Evolutionary conservation across 2,113 vertebrate genomes (phyloP).

Genomic region (Tupaia tana): DNA sequence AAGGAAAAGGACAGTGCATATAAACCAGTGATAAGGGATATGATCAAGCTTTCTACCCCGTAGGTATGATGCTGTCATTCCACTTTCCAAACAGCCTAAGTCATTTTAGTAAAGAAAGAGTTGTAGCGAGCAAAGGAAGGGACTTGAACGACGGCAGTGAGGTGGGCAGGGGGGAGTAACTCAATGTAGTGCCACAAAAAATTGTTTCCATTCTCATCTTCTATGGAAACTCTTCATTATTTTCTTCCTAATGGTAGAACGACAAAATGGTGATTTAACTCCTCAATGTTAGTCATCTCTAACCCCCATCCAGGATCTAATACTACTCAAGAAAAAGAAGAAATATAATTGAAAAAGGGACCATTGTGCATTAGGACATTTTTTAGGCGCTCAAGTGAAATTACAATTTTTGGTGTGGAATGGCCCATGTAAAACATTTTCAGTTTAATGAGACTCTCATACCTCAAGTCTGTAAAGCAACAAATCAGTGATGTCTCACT

Average conservation of each 20-base stretch:
- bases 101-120: not conserved
- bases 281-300: not conserved
- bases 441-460: not conserved
- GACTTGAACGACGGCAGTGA: not conserved
- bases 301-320: not conserved
- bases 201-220: not conserved
- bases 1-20: not conserved
- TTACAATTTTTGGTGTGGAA: not conserved
- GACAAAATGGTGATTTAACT: not conserved
- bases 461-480: slow-evolving; percentile 40
- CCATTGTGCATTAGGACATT: not conserved
- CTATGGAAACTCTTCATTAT: not conserved
- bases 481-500: not conserved
- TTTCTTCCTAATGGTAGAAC: not conserved
- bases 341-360: not conserved
- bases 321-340: not conserved
- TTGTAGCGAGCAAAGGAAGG: not conserved
- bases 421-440: slow-evolving; percentile 22
- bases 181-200: not conserved
- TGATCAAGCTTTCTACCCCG: not conserved
- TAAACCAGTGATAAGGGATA: not conserved
- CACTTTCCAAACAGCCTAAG: not conserved
- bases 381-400: not conserved
- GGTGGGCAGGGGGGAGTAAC: too few relatives aligned
- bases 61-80: not conserved